Percentiles rank a stretch among this genome's conserved stretches.
phyloP scores from a whole-genome alignment of 53 echinoderm and acorn worm species.

The Antedon mediterranea region DNA sequence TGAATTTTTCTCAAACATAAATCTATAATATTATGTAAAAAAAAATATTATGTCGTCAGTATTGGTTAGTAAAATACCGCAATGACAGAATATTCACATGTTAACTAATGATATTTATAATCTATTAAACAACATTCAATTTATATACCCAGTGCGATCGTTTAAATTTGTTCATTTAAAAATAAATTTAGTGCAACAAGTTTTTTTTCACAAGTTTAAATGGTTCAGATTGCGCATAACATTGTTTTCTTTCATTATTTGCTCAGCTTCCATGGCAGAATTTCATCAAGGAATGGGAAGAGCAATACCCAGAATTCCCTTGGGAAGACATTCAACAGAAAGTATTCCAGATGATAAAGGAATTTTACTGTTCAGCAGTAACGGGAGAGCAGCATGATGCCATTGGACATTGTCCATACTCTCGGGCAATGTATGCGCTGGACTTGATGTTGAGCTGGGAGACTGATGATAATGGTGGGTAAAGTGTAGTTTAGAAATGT shows the following conservation, averaged over 20 bases:
- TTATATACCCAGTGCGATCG: no score
- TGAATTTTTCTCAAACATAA: no score
- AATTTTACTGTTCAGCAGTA: conserved; percentile 40
- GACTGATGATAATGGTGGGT: conserved; percentile 23
- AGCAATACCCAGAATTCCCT: conserved; percentile 29
- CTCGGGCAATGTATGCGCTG: conserved; percentile 51
- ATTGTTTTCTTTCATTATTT: background rate
- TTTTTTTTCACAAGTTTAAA: no score
- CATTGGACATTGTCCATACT: conserved; percentile 27
- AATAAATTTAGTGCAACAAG: no score
- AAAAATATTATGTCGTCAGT: no score
- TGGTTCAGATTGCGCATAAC: background rate
- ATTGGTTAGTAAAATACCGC: no score
- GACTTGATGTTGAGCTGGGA: conserved; percentile 54
- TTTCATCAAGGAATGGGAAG: conserved; percentile 24
- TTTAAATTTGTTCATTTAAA: no score
- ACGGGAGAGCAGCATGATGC: conserved; percentile 24
- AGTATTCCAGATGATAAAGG: conserved; percentile 28
- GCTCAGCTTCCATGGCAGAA: conserved; percentile 49
- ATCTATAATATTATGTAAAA: no score
- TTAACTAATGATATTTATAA: no score
- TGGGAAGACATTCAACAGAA: conserved; percentile 30
- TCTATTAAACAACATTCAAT: no score
- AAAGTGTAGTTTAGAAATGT: no score
- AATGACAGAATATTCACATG: no score